phyloP scores from a whole-genome alignment of 2,888 invertebrate genomes.

The Candidula unifasciata region DNA sequence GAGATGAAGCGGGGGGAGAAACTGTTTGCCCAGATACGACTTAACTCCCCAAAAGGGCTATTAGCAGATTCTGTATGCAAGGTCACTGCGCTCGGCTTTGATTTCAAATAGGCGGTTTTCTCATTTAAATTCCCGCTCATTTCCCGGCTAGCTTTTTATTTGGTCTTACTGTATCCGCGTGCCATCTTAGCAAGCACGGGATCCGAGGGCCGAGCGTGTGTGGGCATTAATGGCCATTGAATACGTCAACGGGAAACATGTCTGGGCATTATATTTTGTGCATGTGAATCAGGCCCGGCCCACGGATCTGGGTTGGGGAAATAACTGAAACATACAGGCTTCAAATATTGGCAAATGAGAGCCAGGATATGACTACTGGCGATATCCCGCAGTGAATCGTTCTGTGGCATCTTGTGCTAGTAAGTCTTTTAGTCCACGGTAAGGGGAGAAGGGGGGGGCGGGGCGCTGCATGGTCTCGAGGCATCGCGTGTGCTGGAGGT shows the following conservation, averaged over 20 bases:
- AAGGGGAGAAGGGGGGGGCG: no score
- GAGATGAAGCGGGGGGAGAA: background rate
- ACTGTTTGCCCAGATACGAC: background rate
- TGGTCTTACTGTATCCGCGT: conserved; percentile 32
- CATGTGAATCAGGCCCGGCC: conserved; percentile 7
- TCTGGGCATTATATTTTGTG: conserved; percentile 32
- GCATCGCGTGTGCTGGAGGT: no score
- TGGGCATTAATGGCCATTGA: conserved; percentile 33
- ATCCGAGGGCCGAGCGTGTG: conserved; percentile 16
- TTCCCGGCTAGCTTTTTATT: conserved; percentile 40
- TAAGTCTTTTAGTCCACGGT: no score
- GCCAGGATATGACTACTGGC: background rate
- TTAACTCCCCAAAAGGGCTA: conserved; percentile 7
- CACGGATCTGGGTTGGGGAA: background rate
- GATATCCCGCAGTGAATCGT: background rate
- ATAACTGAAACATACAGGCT: conserved; percentile 12
- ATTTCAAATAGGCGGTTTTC: conserved; percentile 43
- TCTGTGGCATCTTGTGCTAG: no score
- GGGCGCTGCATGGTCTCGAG: no score
- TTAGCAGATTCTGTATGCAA: conserved; percentile 34
- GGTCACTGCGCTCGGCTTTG: conserved; percentile 32
- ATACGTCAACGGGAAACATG: conserved; percentile 30
- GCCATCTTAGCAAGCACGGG: conserved; percentile 48
- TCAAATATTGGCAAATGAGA: conserved; percentile 16
- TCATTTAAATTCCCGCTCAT: conserved; percentile 42